A percentile compares a stretch with the other conserved stretches of the same genome.
Evolutionary conservation across 2,797 vertebrate genomes (phyloP).

Genomic region (Smutsia temminckii): DNA sequence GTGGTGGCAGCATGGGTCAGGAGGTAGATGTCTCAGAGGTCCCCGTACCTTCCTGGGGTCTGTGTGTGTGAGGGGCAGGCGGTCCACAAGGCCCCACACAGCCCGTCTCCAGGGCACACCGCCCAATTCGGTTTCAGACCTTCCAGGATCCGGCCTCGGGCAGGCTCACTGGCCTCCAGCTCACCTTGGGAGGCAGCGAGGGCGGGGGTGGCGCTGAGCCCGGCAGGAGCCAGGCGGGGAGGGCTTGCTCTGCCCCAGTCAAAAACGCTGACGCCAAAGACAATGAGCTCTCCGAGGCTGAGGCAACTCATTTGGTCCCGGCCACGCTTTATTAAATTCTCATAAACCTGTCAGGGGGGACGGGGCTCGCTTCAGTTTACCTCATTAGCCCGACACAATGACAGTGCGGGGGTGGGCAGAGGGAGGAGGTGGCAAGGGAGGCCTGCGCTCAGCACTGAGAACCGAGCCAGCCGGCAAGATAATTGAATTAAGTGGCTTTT

Average conservation of each 20-base stretch:
- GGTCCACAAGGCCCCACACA: background rate
- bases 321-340: constrained; percentile 92
- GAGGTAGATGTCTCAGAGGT: background rate
- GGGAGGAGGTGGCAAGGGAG: constrained; percentile 36
- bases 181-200: constrained; percentile 55
- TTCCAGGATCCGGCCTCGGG: background rate
- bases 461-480: constrained; percentile 80
- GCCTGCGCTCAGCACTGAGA: constrained; percentile 68
- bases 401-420: constrained; percentile 69
- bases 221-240: constrained; percentile 57
- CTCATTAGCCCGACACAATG: constrained; percentile 90
- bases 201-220: background rate
- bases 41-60: background rate
- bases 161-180: background rate
- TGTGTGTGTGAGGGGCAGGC: background rate
- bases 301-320: constrained; percentile 89
- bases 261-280: constrained; percentile 79
- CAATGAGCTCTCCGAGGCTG: constrained; percentile 80
- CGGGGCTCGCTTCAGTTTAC: constrained; percentile 90
- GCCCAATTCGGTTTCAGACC: background rate
- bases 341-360: constrained; percentile 91
- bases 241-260: constrained; percentile 58
- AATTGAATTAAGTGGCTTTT: constrained; percentile 91
- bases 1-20: accelerated
- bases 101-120: background rate